These are phyloP conservation scores for Distichodus sexfasciatus DNA, from an alignment of 2,797 vertebrate genomes.

Conservation along the genomic window DNA sequence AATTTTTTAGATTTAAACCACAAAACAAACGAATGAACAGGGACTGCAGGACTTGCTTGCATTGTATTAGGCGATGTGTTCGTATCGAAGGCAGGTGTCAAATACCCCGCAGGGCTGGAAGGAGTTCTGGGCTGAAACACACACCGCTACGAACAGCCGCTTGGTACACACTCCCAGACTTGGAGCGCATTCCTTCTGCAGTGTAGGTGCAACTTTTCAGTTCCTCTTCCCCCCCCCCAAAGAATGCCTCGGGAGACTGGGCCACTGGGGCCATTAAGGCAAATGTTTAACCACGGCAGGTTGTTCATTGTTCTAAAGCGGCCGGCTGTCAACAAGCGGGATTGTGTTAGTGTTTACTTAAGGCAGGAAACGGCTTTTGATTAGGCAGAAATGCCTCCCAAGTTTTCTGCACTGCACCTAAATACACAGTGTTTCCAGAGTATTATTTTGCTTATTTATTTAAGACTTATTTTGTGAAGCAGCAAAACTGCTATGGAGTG, in stretches of 20 bases:
- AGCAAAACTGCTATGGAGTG: too few relatives aligned
- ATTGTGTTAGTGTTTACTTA: conserved; percentile 34
- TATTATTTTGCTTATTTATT: too few relatives aligned
- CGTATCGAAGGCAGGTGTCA: conserved; percentile 35
- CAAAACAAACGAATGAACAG: too few relatives aligned
- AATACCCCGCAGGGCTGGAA: conserved; percentile 22
- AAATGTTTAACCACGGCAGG: conserved; percentile 22
- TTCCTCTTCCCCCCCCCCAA: conserved; percentile 15
- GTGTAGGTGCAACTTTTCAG: conserved; percentile 5
- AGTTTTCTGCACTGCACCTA: conserved; percentile 19
- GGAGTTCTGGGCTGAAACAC: conserved; percentile 19
- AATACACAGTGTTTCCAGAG: too few relatives aligned
- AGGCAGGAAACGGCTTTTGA: conserved; percentile 20
- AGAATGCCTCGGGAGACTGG: conserved; percentile 14
- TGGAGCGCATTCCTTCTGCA: background rate
- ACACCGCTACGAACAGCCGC: background rate
- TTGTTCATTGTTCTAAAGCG: conserved; percentile 4
- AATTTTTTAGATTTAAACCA: too few relatives aligned
- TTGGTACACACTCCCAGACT: background rate
- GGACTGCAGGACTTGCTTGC: too few relatives aligned
- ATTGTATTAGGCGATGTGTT: too few relatives aligned
- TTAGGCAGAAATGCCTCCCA: conserved; percentile 16
- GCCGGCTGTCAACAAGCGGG: conserved; percentile 24
- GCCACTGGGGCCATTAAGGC: conserved; percentile 10
- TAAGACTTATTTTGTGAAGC: too few relatives aligned